Base-by-base conservation (phyloP, 2,113 vertebrate species). In the Oxygymnocypris stewartii region DNA sequence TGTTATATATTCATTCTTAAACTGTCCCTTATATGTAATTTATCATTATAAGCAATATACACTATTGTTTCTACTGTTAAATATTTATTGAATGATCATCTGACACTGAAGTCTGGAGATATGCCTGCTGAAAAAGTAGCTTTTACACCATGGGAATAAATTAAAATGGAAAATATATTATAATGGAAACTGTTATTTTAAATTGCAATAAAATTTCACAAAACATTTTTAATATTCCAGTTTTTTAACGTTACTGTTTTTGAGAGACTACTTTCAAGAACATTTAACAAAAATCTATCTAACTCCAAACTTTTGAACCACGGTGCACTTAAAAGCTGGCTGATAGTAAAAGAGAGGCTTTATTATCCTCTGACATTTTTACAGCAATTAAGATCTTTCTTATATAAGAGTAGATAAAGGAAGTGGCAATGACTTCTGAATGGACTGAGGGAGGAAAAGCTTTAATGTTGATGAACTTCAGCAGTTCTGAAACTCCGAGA, bases 361-460 rank as follows among this genome's bases (percentile, higher is more conserved):
- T 59, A 57, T 47, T 47, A 75, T 75, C 5, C 42, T 8, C 23
- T 79, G 77, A 79, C 49, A 79, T 40, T 79, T 57, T 79, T 59
- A 40, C 16, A 57, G 31, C 31, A 59, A 57, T 59, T 79, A 12
- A 23, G 28, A 35, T 47, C 12, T 47, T 76, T 49, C 74, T 76
- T 25, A 71, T 2, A 28, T 65, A 14, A 35, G 31, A 49, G 6
- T 25, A 71, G 63, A 67, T 37, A n/a, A 76, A 44, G 12, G n/a
- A 76, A 76, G 12, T 76, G 73, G 28, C 42, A 76, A 25, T 47
- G 31, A 25, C 12, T 31, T 67, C 63, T 14, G 4, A 67, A 67
- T 67, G 25, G 63, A 67, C 25, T 6, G 25, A 28, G 25, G 4
- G n/a, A n/a, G 11, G 40, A 44, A 44, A 74, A 74, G 20, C 9